Evolutionary conservation across 1,140 invertebrate species (phyloP), one percentile per base, ranked within the genome.

Genomic region (Calliphora vicina): DNA sequence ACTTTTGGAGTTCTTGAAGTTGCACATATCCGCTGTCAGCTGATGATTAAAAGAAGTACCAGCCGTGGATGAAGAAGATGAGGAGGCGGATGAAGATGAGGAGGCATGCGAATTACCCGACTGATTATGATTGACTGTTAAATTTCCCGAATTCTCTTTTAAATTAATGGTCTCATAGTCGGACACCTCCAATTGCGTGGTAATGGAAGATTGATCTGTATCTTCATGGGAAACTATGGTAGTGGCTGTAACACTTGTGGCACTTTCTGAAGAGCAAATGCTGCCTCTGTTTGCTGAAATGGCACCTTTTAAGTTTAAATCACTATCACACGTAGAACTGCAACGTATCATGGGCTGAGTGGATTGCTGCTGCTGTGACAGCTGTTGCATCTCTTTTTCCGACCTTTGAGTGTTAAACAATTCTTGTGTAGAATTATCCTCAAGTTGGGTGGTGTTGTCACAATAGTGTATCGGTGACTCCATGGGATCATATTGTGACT

Each of bases 1-100:
- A 84, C 87, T 89, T 83, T 90, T 91, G 17, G 90, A 90, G 82
- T 90, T 91, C 81, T 90, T 91, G 67, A 88, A 90, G 84, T 89
- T 90, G 85, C 89, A 90, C 85, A 89, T 89, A 80, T 90, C 89
- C 4, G 89, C 87, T 17, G 89, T 90, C 29, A 90, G 83, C 81
- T 90, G 89, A 83, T 90, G 89, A 83, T 88, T 90, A 83, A 88
- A 90, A 10, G 88, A 86, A 35, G 86, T 85, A 3, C 84, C 84
- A 0, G 82, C 85, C 0, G 67, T 67, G 1, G 82, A 45, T 15
- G 29, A 50, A 82, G 76, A 73, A 17, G 85, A 80, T 17, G 85
- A 82, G 0, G 83, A 80, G 27, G 82, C 78, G 13, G 85, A 23
- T 1, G 86, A 83, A 25, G 80, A 80, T 23, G 82, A 74, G 0